Evolutionary conservation across 2,888 invertebrate species (phyloP).

Genomic region (Halictus ligatus): DNA sequence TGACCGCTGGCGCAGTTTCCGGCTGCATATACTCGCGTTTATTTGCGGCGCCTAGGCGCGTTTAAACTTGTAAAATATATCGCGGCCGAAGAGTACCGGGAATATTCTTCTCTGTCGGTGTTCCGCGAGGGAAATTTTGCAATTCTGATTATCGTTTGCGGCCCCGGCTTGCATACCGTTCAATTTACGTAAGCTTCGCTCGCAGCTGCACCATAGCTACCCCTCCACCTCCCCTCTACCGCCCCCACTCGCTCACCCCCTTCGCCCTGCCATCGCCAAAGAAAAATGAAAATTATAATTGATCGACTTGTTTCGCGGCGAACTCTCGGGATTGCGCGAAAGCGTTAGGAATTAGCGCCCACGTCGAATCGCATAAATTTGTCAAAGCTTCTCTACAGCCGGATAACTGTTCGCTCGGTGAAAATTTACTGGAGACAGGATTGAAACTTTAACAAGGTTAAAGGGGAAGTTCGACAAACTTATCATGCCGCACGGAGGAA

Average conservation of each 20-base stretch:
- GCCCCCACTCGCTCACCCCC: not conserved
- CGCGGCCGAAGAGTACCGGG: conserved; percentile 22
- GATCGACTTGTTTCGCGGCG: conserved; percentile 32
- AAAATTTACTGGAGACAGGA: conserved; percentile 6
- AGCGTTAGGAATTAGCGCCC: conserved; percentile 29
- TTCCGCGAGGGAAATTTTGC: conserved; percentile 52
- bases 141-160: conserved; percentile 53
- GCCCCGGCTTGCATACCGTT: conserved; percentile 25
- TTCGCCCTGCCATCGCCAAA: not conserved
- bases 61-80: conserved; percentile 46
- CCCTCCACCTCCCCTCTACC: not conserved
- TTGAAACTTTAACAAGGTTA: conserved; percentile 3
- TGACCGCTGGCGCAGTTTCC: not conserved
- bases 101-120: conserved; percentile 46
- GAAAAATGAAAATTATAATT: conserved; percentile 41
- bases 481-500: not conserved
- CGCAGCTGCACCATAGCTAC: conserved; percentile 23
- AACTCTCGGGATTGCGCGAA: conserved; percentile 13
- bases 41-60: conserved; percentile 49
- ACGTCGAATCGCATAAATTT: conserved; percentile 22
- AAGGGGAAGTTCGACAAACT: conserved; percentile 1
- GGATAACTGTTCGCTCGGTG: not conserved
- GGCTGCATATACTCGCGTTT: conserved; percentile 18
- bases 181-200: conserved; percentile 49
- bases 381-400: conserved; percentile 10